Evolutionary conservation across 2,113 vertebrate genomes (phyloP).

Genomic region (Ciconia stormi): DNA sequence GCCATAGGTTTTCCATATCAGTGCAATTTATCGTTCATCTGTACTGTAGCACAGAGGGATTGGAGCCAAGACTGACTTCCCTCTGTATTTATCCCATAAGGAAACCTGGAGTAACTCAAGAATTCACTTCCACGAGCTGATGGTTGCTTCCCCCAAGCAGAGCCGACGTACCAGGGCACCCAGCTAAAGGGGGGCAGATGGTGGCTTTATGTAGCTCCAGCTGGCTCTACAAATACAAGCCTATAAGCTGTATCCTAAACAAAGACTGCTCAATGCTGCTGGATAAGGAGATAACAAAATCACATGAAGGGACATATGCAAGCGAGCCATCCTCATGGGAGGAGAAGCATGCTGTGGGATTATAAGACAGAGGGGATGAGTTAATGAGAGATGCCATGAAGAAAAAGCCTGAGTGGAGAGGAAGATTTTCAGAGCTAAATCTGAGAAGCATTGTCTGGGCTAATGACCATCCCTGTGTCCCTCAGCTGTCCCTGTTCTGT

Average conservation of each 20-base stretch:
- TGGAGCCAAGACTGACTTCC: neutral
- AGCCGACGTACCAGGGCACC: rapidly evolving
- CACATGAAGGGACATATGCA: neutral
- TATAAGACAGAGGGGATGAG: neutral
- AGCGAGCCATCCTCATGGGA: neutral
- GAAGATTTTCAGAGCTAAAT: neutral
- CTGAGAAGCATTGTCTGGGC: neutral
- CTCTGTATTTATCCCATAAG: neutral
- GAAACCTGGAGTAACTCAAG: neutral
- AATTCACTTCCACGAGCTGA: neutral
- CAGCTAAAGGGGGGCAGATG: rapidly evolving
- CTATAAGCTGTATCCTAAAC: neutral
- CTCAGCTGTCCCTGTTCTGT: neutral
- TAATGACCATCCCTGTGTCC: rapidly evolving
- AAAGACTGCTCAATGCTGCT: neutral
- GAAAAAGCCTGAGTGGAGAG: neutral
- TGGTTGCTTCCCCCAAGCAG: neutral
- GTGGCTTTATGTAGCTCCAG: neutral
- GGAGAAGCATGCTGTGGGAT: neutral
- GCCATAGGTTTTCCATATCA: neutral
- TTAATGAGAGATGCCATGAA: neutral
- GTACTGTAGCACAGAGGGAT: neutral
- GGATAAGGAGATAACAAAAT: neutral
- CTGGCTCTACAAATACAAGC: neutral
- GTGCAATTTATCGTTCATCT: neutral